Conservation (phyloP, 1,140 invertebrate species). For the Aphaenogaster rudis region DNA sequence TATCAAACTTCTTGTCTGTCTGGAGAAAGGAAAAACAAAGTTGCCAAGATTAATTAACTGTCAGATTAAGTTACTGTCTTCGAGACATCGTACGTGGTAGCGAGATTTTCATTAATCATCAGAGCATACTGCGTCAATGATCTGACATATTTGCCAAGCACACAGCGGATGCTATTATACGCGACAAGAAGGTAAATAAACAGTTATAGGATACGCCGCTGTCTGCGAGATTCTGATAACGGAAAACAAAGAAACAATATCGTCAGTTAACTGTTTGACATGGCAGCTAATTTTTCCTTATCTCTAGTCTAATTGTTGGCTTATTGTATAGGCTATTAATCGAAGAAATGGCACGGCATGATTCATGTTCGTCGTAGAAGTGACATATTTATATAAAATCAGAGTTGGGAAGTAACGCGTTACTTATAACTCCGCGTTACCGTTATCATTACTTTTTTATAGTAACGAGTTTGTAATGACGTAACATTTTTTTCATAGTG, state of each 20-base stretch:
- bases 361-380: not conserved
- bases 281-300: slow-evolving; percentile 9
- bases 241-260: slow-evolving; percentile 9
- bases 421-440: not conserved
- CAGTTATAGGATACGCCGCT: not conserved
- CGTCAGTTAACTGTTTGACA: not conserved
- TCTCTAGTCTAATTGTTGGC: not conserved
- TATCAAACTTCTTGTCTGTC: not conserved
- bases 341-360: not conserved
- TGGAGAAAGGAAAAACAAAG: not conserved
- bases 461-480: too few relatives aligned
- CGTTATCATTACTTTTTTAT: too few relatives aligned
- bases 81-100: not conserved
- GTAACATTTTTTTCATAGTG: too few relatives aligned
- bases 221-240: slow-evolving; percentile 22
- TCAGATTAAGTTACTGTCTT: slow-evolving; percentile 3
- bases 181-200: slow-evolving; percentile 28
- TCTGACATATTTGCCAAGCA: slow-evolving; percentile 24
- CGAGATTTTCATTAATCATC: slow-evolving; percentile 40
- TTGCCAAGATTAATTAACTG: slow-evolving; percentile 34
- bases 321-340: not conserved
- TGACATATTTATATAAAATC: slow-evolving; percentile 1
- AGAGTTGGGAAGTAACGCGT: too few relatives aligned
- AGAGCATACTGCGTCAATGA: slow-evolving; percentile 18
- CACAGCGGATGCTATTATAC: not conserved